A percentile compares a stretch with the other conserved stretches of the same genome.
These are phyloP conservation scores for Phyto melanocephala DNA, from an alignment of 2,888 invertebrate species.

Conservation along the genomic window DNA sequence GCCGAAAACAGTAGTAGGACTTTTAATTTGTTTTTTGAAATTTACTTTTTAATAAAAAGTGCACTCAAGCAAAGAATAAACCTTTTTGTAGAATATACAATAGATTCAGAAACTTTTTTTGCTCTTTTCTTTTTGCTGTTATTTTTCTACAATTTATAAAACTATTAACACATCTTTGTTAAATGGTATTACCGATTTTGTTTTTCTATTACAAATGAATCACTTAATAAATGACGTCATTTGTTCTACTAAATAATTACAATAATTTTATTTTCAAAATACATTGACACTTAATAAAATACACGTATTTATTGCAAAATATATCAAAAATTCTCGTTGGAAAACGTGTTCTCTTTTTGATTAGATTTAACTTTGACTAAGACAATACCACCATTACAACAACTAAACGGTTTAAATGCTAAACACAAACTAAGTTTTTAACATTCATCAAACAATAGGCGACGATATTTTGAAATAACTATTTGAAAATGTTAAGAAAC, in stretches of 20 bases:
- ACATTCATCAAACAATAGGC: not conserved
- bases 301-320: not conserved
- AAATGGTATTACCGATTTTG: not conserved
- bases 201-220: not conserved
- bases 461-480: not conserved
- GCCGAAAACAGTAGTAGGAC: not conserved
- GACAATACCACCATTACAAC: not conserved
- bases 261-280: slow-evolving; percentile 18
- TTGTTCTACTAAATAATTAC: not conserved
- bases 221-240: slow-evolving; percentile 31
- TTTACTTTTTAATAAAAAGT: not conserved
- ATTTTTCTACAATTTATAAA: not conserved
- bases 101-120: not conserved
- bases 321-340: not conserved
- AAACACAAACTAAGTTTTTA: slow-evolving; percentile 36
- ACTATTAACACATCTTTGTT: slow-evolving; percentile 34
- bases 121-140: not conserved
- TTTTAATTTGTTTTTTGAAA: not conserved
- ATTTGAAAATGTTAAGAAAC: not conserved
- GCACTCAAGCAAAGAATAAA: not conserved
- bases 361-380: too few species aligned
- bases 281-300: not conserved
- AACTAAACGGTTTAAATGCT: slow-evolving; percentile 41
- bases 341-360: not conserved
- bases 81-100: not conserved